Evolutionary conservation across 2,113 vertebrate genomes (phyloP), one percentile per base, ranked within the genome.

Genomic region (Origma solitaria): DNA sequence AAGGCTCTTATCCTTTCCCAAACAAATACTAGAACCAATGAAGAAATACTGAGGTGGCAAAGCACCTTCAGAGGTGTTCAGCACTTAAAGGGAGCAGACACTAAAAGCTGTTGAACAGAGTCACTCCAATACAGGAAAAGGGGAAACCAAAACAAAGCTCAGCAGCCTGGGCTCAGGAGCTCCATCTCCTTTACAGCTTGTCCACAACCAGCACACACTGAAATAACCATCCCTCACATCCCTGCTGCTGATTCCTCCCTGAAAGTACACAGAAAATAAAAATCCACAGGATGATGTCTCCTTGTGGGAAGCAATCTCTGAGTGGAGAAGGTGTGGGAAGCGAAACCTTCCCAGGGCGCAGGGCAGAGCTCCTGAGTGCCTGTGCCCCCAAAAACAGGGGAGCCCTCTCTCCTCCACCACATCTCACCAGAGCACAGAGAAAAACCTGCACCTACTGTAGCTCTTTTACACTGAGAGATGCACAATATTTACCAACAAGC

Each of bases 401-500:
- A n/a, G n/a, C n/a, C n/a, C n/a, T n/a, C n/a, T n/a, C n/a, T n/a
- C n/a, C n/a, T n/a, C n/a, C n/a, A n/a, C n/a, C n/a, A n/a, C n/a
- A n/a, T n/a, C n/a, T n/a, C n/a, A n/a, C n/a, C n/a, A n/a, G n/a
- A n/a, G n/a, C n/a, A n/a, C 27, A 53, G 37, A 47, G 77, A 78
- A 92, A 96, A 94, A 44, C 75, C 94, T 88, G 58, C 51, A 82
- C 42, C 73, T 94, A 64, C 66, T 53, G 28, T 82, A 95, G 93
- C 70, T 86, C 61, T 40, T 95, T 91, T 57, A 50, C 65, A 94
- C 28, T 64, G 82, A 94, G 82, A 68, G 62, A 94, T 3, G 15
- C 72, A 94, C 88, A 89, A 10, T 92, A 94, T 96, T 97, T 96
- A 97, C 76, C 92, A 95, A 93, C 57, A 93, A 92, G 83, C 70